Percentiles rank a stretch among this genome's conserved stretches.
phyloP scores from a whole-genome alignment of 1,140 invertebrate genomes.

The Goniozus legneri region DNA sequence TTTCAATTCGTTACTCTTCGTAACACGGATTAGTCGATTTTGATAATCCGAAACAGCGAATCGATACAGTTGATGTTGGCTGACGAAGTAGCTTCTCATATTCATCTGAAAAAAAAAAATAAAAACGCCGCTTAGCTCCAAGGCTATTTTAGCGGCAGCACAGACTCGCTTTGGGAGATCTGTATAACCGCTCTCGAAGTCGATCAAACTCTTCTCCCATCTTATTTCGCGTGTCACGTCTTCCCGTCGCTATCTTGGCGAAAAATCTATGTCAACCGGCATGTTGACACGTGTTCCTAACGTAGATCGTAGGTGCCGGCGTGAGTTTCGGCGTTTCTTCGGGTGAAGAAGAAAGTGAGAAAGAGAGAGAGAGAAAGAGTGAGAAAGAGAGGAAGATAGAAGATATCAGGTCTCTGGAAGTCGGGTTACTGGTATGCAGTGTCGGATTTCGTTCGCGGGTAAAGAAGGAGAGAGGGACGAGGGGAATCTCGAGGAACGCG shows the following conservation, averaged over 20 bases:
- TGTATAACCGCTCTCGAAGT: constrained; percentile 13
- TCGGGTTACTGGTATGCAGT: constrained; percentile 36
- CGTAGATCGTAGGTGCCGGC: constrained; percentile 17
- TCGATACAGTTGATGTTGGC: too few species aligned
- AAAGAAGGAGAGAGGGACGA: too few species aligned
- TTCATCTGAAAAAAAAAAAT: neutral
- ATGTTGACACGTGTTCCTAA: constrained; percentile 46
- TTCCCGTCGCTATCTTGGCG: constrained; percentile 38
- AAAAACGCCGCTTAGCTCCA: too few species aligned
- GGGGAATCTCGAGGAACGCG: neutral
- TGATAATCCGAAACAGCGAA: too few species aligned
- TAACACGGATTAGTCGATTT: too few species aligned
- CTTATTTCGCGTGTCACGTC: constrained; percentile 8
- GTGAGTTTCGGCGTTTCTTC: too few species aligned
- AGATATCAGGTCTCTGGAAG: constrained; percentile 12
- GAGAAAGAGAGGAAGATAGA: neutral
- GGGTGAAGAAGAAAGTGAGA: too few species aligned
- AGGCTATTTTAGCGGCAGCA: too few species aligned
- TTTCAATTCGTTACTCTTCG: too few species aligned
- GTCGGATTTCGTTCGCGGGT: constrained; percentile 32
- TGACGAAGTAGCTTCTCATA: too few species aligned
- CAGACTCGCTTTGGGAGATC: too few species aligned
- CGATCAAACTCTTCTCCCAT: constrained; percentile 28
- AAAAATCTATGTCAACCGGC: constrained; percentile 46
- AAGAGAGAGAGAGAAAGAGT: too few species aligned